A percentile compares a stretch with the other conserved stretches of the same genome.
Conservation (phyloP, 2,797 vertebrate genomes). For the Podarcis siculus region DNA sequence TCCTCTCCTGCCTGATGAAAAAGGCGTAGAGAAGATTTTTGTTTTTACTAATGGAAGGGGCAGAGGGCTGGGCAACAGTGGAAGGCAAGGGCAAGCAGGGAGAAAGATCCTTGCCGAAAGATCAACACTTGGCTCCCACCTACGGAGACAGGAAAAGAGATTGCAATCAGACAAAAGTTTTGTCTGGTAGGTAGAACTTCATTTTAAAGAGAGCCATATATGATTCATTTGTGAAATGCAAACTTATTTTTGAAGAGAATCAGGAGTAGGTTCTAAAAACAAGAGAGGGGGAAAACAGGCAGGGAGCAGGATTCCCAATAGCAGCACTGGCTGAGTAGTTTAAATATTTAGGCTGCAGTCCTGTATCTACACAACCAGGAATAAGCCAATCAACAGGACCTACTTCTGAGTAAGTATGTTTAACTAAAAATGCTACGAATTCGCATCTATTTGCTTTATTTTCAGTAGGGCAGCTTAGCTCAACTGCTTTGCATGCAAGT, state of each 20-base stretch:
- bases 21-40: not conserved
- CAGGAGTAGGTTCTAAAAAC: not conserved
- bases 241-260: not conserved
- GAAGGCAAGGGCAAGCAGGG: not conserved
- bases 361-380: not conserved
- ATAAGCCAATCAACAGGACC: not conserved
- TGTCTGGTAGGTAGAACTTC: not conserved
- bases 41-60: not conserved
- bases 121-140: not conserved
- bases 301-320: not conserved
- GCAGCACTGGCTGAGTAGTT: not conserved
- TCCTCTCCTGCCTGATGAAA: not conserved
- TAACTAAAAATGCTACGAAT: too few relatives aligned
- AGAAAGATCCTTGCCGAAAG: not conserved
- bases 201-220: not conserved
- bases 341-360: not conserved
- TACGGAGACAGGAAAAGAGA: not conserved
- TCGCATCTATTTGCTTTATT: too few relatives aligned
- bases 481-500: too few relatives aligned
- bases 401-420: not conserved
- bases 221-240: not conserved
- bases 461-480: too few relatives aligned
- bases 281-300: too few relatives aligned
- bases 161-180: not conserved
- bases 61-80: not conserved